Evolutionary conservation across 2,113 vertebrate species (phyloP).

Genomic region (Tachycineta bicolor): DNA sequence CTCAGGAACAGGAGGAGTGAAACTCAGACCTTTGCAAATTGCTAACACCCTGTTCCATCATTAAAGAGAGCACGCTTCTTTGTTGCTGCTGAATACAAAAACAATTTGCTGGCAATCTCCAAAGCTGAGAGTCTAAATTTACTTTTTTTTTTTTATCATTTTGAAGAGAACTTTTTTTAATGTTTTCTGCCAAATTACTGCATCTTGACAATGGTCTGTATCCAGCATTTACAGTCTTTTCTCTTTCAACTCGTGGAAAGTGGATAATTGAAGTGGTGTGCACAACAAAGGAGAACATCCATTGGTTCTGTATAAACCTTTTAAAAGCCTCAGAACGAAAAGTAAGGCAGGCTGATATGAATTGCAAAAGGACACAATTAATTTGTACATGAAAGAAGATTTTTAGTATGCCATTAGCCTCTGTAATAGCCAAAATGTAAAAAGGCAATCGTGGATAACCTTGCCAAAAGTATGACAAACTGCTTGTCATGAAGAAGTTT

Average conservation of each 20-base stretch:
- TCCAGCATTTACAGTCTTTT: neutral
- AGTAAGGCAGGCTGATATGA: constrained; percentile 51
- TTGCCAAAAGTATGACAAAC: constrained; percentile 66
- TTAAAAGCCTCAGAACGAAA: constrained; percentile 42
- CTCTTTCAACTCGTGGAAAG: constrained; percentile 9
- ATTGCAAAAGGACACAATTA: constrained; percentile 77
- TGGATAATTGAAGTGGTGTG: constrained; percentile 51
- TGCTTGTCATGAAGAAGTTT: constrained; percentile 19
- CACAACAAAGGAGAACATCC: constrained; percentile 51
- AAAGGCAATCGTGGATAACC: constrained; percentile 62
- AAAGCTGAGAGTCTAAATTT: neutral
- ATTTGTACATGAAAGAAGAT: constrained; percentile 73
- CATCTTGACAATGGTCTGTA: constrained; percentile 7
- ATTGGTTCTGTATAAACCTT: constrained; percentile 47
- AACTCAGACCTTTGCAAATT: neutral
- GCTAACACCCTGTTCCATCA: neutral
- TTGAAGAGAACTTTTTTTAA: neutral
- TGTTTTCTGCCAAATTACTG: neutral
- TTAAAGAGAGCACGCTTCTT: neutral
- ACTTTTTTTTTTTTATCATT: neutral
- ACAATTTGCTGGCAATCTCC: neutral
- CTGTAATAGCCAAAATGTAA: constrained; percentile 64
- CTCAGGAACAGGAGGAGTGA: neutral
- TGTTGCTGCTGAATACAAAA: neutral
- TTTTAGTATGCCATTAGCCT: constrained; percentile 75